A percentile compares a stretch with the other conserved stretches of the same genome.
Evolutionary conservation across 2,888 invertebrate genomes (phyloP).

Genomic region (Lochmaea capreae): DNA sequence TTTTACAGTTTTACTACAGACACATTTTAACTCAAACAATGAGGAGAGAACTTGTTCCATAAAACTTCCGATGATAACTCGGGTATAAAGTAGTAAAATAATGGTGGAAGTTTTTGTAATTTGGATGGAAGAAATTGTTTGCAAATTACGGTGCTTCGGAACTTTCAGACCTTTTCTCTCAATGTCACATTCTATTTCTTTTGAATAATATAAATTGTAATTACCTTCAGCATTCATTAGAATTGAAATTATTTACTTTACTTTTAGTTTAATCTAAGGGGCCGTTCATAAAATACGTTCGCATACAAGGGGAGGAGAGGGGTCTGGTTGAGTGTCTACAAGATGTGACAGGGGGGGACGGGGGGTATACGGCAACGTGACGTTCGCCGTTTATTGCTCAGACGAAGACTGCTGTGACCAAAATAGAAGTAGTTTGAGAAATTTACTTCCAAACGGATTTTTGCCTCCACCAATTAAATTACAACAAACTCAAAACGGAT

Average conservation of each 20-base stretch:
- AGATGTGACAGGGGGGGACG: no score
- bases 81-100: slow-evolving; percentile 7
- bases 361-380: no score
- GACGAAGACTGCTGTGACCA: no score
- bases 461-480: no score
- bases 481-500: no score
- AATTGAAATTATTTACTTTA: not conserved
- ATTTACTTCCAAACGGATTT: no score
- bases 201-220: not conserved
- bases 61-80: slow-evolving; percentile 17
- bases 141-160: slow-evolving; percentile 9
- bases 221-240: not conserved
- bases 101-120: slow-evolving; percentile 25
- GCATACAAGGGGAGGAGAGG: no score
- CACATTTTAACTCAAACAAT: slow-evolving; percentile 7
- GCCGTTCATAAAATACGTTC: no score
- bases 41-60: slow-evolving; percentile 10
- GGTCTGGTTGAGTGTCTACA: no score
- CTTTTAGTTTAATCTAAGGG: no score
- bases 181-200: slow-evolving; percentile 1
- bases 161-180: not conserved
- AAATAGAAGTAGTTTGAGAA: no score
- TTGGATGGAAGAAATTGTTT: slow-evolving; percentile 16
- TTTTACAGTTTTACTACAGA: slow-evolving; percentile 7
- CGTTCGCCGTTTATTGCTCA: no score